phyloP scores from a whole-genome alignment of 2,797 vertebrate species.

The Schizothorax lantsangensis region DNA sequence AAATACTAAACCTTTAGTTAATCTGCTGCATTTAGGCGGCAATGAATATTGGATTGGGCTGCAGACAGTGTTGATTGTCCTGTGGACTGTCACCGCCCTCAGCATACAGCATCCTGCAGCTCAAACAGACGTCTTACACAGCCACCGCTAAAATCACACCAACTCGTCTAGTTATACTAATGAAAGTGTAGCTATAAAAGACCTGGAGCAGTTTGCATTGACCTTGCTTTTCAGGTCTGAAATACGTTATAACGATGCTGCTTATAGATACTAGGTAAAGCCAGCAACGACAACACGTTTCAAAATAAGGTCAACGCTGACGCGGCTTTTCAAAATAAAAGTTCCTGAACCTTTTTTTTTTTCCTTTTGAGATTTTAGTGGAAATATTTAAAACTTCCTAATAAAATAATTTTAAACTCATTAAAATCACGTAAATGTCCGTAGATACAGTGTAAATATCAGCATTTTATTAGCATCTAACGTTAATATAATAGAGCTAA shows the following conservation, averaged over 20 bases:
- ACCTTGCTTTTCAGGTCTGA: background rate
- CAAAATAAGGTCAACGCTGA: conserved; percentile 13
- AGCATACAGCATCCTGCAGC: background rate
- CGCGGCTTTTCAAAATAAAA: conserved; percentile 41
- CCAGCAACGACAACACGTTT: conserved; percentile 1
- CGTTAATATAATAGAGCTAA: background rate
- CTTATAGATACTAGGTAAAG: background rate
- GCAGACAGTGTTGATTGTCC: background rate
- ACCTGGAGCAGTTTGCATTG: background rate
- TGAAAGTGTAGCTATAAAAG: background rate
- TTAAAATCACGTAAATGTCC: background rate
- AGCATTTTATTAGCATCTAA: background rate
- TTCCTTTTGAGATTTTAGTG: background rate
- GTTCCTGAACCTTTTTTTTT: background rate
- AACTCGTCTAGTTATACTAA: background rate
- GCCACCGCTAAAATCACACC: background rate
- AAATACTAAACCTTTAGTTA: conserved; percentile 1
- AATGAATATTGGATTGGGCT: background rate
- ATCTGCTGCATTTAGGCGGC: background rate
- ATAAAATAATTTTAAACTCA: background rate
- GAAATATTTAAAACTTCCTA: background rate
- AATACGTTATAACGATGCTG: background rate
- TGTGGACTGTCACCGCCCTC: background rate
- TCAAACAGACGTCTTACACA: background rate
- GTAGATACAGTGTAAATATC: too few species aligned